Evolutionary conservation across 2,888 invertebrate genomes (phyloP), one percentile per base, ranked within the genome.

Genomic region (Hermodice carunculata): DNA sequence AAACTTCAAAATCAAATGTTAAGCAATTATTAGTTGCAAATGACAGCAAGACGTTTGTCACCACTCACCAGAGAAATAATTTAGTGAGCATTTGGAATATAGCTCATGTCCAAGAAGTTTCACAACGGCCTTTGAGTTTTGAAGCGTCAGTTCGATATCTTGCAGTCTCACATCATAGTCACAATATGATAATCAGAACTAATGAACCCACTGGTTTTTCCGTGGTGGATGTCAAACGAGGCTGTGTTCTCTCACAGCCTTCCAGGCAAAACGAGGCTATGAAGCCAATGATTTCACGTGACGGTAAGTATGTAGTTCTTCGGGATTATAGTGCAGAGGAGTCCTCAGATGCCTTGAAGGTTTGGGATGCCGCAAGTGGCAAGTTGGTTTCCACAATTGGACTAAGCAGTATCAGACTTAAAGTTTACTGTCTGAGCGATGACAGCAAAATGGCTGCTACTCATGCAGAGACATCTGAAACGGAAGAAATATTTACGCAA

Each of bases 231-330:
- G 42, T 75, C 1, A 42, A 42, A 1, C 34, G 48, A 6, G 76
- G 76, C 1, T 49, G 43, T 2, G 63, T 67, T 22, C 63, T 63
- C 24, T 68, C 64, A 14, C 54, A 51, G 2, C 64, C 74, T 11
- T 66, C 73, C 1, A n/a, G 58, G n/a, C 67, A 69, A 0, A 69
- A 64, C 52, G 73, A 74, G 42, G 68, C 60, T 8, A 71, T 73
- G 73, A 46, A 59, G 37, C 76, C 76, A 11, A 34, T 37, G 2
- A 56, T 77, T 3, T 67, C 74, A 2, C 54, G 61, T 14, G 73
- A 76, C 67, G 76, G 76, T 11, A 67, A 67, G 57, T 72, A 74
- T 61, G 71, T 68, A 19, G 69, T 76, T 19, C 48, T 76, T 3
- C 52, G 73, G 52, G 75, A 74, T 40, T 75, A 74, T 44, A n/a